A percentile compares a stretch with the other conserved stretches of the same genome.
phyloP scores from a whole-genome alignment of 53 echinoderm and acorn worm genomes.

The Paelopatides confundens region DNA sequence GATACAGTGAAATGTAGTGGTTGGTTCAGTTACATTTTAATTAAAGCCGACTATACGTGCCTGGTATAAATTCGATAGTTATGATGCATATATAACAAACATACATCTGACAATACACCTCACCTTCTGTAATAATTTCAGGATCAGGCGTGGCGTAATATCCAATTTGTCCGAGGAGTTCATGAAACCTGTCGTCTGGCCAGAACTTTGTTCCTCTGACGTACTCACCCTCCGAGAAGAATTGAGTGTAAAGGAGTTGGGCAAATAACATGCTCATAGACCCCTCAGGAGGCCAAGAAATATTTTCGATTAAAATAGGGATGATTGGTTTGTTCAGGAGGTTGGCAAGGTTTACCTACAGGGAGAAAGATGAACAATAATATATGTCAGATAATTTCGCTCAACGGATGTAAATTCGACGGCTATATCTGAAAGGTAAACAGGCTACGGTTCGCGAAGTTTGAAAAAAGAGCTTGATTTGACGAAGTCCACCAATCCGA shows the following conservation, averaged over 20 bases:
- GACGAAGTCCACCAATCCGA: too few relatives aligned
- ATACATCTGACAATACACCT: too few relatives aligned
- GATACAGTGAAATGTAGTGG: too few relatives aligned
- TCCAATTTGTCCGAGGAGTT: conserved; percentile 58
- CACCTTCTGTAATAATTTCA: conserved; percentile 43
- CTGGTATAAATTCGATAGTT: background rate
- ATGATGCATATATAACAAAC: background rate
- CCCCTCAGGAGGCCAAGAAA: conserved; percentile 71
- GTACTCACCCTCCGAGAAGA: conserved; percentile 60
- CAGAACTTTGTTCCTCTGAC: conserved; percentile 70
- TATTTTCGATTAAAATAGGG: conserved; percentile 64
- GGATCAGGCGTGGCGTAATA: conserved; percentile 58
- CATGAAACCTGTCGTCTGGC: conserved; percentile 58
- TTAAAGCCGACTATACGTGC: background rate
- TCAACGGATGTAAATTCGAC: too few relatives aligned
- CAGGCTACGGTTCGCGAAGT: too few relatives aligned
- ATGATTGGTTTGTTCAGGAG: conserved; percentile 75
- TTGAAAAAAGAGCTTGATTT: too few relatives aligned
- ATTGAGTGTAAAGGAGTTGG: conserved; percentile 73
- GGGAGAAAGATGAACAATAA: background rate
- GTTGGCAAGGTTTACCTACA: conserved; percentile 72
- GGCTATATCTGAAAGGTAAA: too few relatives aligned
- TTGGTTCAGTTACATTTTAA: too few relatives aligned
- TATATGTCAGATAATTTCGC: too few relatives aligned
- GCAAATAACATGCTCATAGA: conserved; percentile 73